Base-by-base conservation (phyloP, 2,113 vertebrate genomes). In the Acrocephalus arundinaceus region DNA sequence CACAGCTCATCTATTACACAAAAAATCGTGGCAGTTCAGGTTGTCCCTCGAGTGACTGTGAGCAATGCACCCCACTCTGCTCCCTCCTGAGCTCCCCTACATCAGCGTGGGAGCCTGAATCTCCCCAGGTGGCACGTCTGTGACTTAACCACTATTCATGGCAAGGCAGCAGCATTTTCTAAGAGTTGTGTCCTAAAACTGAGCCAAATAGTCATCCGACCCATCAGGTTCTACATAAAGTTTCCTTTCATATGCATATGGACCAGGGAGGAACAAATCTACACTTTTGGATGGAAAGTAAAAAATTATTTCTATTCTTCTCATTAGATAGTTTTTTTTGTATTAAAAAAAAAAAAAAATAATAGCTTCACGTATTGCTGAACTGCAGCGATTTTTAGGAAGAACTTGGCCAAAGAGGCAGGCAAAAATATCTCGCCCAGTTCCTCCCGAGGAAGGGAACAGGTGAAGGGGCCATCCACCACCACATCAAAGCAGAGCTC, bases 401-500 rank as follows among this genome's bases (percentile, higher is more conserved):
- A 74, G 39, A 81, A 20, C 9, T 28, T 54, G 61, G 27, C 35
- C 59, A 31, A 63, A 43, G 57, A 6, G 16, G 10, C 5, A 8
- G 70, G 41, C 31, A 45, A 65, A 94, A 94, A 77, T 2, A 19
- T 25, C 49, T n/a, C 0, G 0, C 8, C 7, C 28, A 15, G 15
- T 20, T 93, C 72, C 23, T 90, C 37, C n/a, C 23, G 48, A 73
- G 74, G 87, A 65, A 46, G 78, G 67, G 65, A 93, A 35, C 89
- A 90, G 89, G 91, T 90, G 78, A 91, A 84, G 58, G 74, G 63
- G 51, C 66, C 93, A 72, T 86, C 46, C 55, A 72, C 6, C 90
- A 62, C 10, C 78, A 79, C 78, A 84, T 94, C 90, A 96, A 90
- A 97, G 77, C 67, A 82, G 59, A 73, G 83, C 81, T 71, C 6